Conservation (phyloP, 2,797 vertebrate genomes). For the Ataeniobius toweri region DNA sequence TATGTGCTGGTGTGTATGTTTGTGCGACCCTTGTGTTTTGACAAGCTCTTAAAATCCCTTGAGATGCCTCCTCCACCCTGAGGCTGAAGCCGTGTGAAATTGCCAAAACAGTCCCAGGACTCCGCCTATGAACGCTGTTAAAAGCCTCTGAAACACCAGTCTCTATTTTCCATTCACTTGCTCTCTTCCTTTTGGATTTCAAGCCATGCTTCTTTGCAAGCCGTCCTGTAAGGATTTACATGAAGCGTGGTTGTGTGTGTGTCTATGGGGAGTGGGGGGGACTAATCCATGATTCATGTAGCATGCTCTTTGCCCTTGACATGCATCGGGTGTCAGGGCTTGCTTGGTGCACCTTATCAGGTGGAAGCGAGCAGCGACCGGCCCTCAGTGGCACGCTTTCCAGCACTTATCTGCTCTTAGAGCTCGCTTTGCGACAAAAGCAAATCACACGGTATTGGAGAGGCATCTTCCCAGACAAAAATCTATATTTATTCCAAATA, state of each 20-base stretch:
- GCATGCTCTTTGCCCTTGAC: constrained; percentile 56
- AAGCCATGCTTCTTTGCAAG: constrained; percentile 44
- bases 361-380: constrained; percentile 21
- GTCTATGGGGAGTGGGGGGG: neutral
- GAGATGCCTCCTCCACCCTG: constrained; percentile 35
- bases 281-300: constrained; percentile 65
- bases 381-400: constrained; percentile 19
- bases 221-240: constrained; percentile 35
- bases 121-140: constrained; percentile 34
- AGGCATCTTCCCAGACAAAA: constrained; percentile 42
- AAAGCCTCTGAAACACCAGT: constrained; percentile 43
- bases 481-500: constrained; percentile 54
- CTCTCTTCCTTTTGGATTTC: constrained; percentile 54
- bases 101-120: constrained; percentile 49
- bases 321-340: constrained; percentile 57
- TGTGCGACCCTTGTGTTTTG: constrained; percentile 36
- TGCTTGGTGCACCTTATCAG: constrained; percentile 68
- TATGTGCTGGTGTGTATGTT: constrained; percentile 22
- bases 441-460: constrained; percentile 32
- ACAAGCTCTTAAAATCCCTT: constrained; percentile 46
- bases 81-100: constrained; percentile 53
- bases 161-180: constrained; percentile 56
- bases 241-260: constrained; percentile 16
- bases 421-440: constrained; percentile 29
- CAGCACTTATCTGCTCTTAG: constrained; percentile 27